phyloP scores from a whole-genome alignment of 92 coral and sea anemone species.

The Parazoanthus atlanticus region DNA sequence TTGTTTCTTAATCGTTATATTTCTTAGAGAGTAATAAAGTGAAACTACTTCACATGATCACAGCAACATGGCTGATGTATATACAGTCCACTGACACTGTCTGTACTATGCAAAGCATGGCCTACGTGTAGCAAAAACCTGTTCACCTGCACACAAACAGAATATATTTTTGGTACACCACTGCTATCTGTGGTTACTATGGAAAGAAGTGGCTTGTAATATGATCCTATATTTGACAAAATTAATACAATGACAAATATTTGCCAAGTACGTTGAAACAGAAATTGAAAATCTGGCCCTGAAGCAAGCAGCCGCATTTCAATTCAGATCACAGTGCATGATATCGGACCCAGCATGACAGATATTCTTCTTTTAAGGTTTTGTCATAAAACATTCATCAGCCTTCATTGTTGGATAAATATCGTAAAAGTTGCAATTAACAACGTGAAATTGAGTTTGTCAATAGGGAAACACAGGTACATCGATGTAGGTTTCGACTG shows the following conservation, averaged over 20 bases:
- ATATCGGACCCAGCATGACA: constrained; percentile 19
- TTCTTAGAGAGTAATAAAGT: no score
- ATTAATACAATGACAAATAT: constrained; percentile 30
- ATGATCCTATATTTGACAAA: neutral
- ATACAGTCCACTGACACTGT: no score
- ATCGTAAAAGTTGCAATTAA: constrained; percentile 27
- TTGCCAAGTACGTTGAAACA: constrained; percentile 17
- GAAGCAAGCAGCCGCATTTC: neutral
- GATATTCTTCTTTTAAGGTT: neutral
- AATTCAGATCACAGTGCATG: neutral
- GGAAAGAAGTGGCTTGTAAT: constrained; percentile 11
- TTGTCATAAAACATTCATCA: constrained; percentile 59
- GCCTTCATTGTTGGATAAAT: constrained; percentile 17
- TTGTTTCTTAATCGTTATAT: no score
- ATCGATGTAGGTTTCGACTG: neutral
- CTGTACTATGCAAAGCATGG: no score
- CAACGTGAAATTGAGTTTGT: constrained; percentile 35
- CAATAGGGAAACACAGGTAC: neutral
- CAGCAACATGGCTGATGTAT: no score
- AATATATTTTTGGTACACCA: neutral
- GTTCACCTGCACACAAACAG: neutral
- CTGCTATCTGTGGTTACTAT: neutral
- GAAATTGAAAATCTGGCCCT: constrained; percentile 6
- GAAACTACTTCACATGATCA: no score
- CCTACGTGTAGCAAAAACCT: neutral